Conservation (phyloP, 2,888 invertebrate genomes). For the Torymus tubicola region DNA sequence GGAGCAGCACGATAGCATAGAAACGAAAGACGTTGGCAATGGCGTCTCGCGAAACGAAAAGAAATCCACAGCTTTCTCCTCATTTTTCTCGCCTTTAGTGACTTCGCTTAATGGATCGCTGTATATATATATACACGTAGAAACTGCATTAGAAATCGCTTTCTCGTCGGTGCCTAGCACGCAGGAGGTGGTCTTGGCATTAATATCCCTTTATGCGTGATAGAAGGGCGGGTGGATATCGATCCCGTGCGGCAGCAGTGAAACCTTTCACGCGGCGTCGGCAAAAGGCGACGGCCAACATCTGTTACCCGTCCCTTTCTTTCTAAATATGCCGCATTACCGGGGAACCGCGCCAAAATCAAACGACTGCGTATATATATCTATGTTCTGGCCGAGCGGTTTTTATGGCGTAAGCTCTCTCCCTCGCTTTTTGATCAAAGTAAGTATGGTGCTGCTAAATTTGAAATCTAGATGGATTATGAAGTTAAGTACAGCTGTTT, state of each 20-base stretch:
- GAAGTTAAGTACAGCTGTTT: too few species aligned
- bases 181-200: slow-evolving; percentile 40
- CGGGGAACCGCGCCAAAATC: slow-evolving; percentile 33
- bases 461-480: too few species aligned
- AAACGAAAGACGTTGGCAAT: not conserved
- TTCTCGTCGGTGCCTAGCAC: not conserved
- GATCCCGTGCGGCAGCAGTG: slow-evolving; percentile 42
- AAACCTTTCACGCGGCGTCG: slow-evolving; percentile 50
- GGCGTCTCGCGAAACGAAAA: not conserved
- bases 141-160: slow-evolving; percentile 51
- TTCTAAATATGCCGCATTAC: slow-evolving; percentile 43
- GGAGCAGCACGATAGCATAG: not conserved
- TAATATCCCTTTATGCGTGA: slow-evolving; percentile 51
- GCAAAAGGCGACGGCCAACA: slow-evolving; percentile 32
- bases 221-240: slow-evolving; percentile 51
- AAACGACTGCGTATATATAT: slow-evolving; percentile 25
- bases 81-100: not conserved
- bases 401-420: not conserved
- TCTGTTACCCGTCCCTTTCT: slow-evolving; percentile 54
- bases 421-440: not conserved
- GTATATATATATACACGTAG: not conserved
- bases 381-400: not conserved
- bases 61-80: slow-evolving; percentile 13
- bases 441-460: not conserved
- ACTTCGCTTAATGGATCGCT: slow-evolving; percentile 34